A percentile compares a stretch with the other conserved stretches of the same genome.
Conservation (phyloP, 2,888 invertebrate species). For the Campoplex capitator region DNA sequence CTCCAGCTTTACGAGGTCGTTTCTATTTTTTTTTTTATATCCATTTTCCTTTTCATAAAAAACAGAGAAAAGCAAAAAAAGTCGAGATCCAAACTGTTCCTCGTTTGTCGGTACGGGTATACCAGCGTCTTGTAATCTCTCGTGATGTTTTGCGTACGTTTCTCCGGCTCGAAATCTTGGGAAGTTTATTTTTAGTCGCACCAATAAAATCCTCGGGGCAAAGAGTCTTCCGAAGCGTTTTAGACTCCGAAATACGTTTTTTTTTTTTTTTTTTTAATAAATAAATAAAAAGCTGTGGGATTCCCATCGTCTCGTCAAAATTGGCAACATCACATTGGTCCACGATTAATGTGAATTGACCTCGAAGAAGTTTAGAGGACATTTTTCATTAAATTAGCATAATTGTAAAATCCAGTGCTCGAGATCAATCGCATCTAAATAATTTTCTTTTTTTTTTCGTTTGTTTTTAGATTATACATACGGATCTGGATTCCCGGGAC, state of each 20-base stretch:
- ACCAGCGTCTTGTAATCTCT: constrained; percentile 39
- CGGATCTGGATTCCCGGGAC: constrained; percentile 87
- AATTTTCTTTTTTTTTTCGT: neutral
- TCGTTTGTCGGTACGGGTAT: constrained; percentile 57
- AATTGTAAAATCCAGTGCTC: neutral
- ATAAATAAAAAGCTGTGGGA: neutral
- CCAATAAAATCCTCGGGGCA: constrained; percentile 33
- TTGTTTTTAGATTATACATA: constrained; percentile 90
- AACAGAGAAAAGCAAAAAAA: constrained; percentile 13
- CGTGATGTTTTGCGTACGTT: constrained; percentile 35
- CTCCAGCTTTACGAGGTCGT: constrained; percentile 63
- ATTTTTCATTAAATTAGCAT: neutral
- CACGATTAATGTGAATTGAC: neutral
- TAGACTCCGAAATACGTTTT: neutral
- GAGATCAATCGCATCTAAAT: neutral
- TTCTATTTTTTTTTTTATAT: constrained; percentile 43
- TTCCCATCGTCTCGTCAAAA: neutral
- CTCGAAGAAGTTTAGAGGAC: neutral
- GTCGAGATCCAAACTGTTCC: constrained; percentile 31
- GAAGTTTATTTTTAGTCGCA: constrained; percentile 60
- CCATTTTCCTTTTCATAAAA: constrained; percentile 17
- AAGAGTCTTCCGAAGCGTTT: neutral
- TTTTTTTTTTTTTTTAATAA: too few species aligned
- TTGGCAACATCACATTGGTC: neutral
- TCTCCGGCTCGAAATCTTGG: constrained; percentile 3